These are phyloP conservation scores for Alethe castanea DNA, from an alignment of 2,113 vertebrate species.

Conservation along the genomic window DNA sequence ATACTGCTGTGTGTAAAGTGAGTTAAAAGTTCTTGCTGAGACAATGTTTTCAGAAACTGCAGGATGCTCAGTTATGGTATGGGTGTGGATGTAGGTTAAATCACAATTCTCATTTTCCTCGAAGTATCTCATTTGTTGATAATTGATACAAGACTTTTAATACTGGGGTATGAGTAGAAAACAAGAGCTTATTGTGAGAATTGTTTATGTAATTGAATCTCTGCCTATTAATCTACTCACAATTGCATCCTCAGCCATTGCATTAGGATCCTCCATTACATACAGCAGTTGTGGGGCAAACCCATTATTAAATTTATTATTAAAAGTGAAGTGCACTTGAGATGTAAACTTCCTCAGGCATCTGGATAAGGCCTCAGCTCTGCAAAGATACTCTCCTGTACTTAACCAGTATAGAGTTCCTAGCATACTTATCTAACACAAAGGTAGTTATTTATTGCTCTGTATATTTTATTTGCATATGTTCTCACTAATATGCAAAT, in stretches of 20 bases:
- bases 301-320: not conserved
- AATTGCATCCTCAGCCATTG: not conserved
- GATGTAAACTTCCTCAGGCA: not conserved
- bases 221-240: not conserved
- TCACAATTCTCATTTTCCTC: not conserved
- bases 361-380: not conserved
- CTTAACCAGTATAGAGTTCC: not conserved
- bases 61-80: not conserved
- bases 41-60: not conserved
- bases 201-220: not conserved
- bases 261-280: not conserved
- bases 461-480: not conserved
- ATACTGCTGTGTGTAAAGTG: fast-evolving
- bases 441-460: not conserved
- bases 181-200: not conserved
- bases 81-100: not conserved
- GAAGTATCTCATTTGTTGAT: not conserved
- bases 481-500: not conserved
- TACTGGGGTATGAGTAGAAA: not conserved
- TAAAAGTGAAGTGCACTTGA: not conserved
- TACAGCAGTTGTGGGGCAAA: not conserved
- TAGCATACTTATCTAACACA: not conserved
- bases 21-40: not conserved
- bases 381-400: not conserved
- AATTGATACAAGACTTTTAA: not conserved